Conservation (phyloP, 2,113 vertebrate species). For the Microtus oregoni region DNA sequence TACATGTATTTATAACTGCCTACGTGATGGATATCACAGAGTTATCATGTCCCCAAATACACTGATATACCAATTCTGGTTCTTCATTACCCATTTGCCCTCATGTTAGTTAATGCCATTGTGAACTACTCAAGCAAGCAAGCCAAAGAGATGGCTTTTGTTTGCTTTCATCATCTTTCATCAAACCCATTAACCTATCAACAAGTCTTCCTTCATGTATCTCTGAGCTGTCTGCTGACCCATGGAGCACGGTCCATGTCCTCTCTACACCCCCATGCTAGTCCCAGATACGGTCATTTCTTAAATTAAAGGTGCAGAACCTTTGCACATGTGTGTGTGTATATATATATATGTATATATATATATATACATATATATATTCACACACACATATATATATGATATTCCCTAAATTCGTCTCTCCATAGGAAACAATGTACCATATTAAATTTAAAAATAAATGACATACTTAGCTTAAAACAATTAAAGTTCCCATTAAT, state of each 20-base stretch:
- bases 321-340: neutral
- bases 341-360: too few species aligned
- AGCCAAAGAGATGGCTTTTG: neutral
- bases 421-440: neutral
- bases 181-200: slow-evolving; percentile 17
- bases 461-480: slow-evolving; percentile 8
- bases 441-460: neutral
- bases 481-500: neutral
- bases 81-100: neutral
- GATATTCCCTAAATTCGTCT: neutral
- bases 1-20: neutral
- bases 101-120: neutral
- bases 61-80: neutral
- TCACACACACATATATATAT: neutral
- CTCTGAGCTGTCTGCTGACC: neutral
- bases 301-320: neutral
- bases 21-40: slow-evolving; percentile 30
- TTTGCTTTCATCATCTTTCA: neutral
- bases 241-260: neutral
- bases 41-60: neutral
- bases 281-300: neutral
- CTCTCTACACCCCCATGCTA: neutral
- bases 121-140: neutral
- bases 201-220: neutral
- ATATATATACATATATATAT: too few species aligned